phyloP scores from a whole-genome alignment of 2,797 vertebrate species.

The Neoniphon sammara region DNA sequence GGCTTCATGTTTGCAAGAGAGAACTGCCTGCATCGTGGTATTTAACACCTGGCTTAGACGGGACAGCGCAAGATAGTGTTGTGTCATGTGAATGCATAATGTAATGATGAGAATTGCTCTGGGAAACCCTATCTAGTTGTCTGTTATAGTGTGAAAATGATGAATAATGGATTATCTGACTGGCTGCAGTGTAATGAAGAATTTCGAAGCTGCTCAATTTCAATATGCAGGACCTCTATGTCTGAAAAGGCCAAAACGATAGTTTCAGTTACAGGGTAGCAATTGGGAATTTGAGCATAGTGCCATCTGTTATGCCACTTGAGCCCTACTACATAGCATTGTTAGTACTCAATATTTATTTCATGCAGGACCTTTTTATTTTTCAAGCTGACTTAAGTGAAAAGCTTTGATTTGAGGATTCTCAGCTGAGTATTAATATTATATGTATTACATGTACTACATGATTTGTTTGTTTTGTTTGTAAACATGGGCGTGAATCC shows the following conservation, averaged over 20 bases:
- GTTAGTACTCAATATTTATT: neutral
- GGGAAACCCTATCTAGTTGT: slow-evolving; percentile 53
- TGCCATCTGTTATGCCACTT: neutral
- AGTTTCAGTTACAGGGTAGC: neutral
- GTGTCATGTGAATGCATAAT: slow-evolving; percentile 65
- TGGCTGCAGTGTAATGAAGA: slow-evolving; percentile 35
- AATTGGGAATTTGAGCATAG: neutral
- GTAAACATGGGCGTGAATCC: slow-evolving; percentile 3
- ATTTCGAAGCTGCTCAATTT: slow-evolving; percentile 34
- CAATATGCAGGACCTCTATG: slow-evolving; percentile 2
- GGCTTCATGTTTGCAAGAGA: slow-evolving; percentile 35
- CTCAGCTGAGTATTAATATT: no score
- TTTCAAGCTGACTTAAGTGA: no score
- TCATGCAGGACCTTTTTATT: neutral
- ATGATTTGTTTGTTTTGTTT: slow-evolving; percentile 5
- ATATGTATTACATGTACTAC: no score
- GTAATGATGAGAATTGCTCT: slow-evolving; percentile 30
- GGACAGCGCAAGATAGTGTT: slow-evolving; percentile 41
- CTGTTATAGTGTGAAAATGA: slow-evolving; percentile 37
- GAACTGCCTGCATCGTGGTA: slow-evolving; percentile 22
- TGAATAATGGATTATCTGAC: slow-evolving; percentile 68
- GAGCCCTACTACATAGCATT: neutral
- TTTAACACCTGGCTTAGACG: slow-evolving; percentile 43
- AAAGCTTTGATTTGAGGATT: no score
- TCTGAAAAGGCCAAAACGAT: slow-evolving; percentile 23